These are phyloP conservation scores for Cydia strobilella DNA, from an alignment of 1,140 invertebrate species.

Conservation along the genomic window DNA sequence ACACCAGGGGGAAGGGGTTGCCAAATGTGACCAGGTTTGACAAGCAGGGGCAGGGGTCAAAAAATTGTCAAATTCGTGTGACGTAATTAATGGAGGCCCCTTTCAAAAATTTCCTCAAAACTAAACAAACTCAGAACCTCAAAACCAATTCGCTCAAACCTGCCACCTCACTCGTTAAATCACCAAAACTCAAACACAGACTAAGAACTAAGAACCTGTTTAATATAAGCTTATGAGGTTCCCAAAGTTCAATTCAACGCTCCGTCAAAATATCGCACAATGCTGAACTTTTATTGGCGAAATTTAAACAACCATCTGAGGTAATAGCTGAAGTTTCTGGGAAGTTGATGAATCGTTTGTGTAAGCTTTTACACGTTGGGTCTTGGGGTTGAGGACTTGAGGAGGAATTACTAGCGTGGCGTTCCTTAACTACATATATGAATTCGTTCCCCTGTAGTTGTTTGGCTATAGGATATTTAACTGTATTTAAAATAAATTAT, in stretches of 20 bases:
- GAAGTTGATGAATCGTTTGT: constrained; percentile 39
- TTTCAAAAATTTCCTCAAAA: neutral
- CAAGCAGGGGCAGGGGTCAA: too few relatives aligned
- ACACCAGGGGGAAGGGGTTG: too few relatives aligned
- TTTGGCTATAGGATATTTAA: too few relatives aligned
- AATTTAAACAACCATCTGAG: constrained; percentile 57
- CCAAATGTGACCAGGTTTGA: too few relatives aligned
- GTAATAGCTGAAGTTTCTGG: constrained; percentile 56
- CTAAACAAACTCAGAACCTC: neutral
- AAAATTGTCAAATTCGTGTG: too few relatives aligned
- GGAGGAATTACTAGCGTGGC: neutral
- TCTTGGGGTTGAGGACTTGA: neutral
- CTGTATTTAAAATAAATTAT: too few relatives aligned
- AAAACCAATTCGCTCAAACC: constrained; percentile 6
- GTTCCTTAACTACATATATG: neutral
- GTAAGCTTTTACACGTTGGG: neutral
- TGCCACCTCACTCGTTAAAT: constrained; percentile 8
- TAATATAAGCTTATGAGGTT: constrained; percentile 26
- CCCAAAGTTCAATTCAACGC: constrained; percentile 39
- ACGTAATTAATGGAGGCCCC: too few relatives aligned
- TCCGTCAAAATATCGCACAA: constrained; percentile 50
- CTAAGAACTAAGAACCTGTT: constrained; percentile 24
- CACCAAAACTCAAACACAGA: constrained; percentile 9
- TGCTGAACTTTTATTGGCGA: constrained; percentile 54
- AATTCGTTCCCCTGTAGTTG: neutral